Conservation (phyloP, 1,140 invertebrate species). For the Lepidurus apus region DNA sequence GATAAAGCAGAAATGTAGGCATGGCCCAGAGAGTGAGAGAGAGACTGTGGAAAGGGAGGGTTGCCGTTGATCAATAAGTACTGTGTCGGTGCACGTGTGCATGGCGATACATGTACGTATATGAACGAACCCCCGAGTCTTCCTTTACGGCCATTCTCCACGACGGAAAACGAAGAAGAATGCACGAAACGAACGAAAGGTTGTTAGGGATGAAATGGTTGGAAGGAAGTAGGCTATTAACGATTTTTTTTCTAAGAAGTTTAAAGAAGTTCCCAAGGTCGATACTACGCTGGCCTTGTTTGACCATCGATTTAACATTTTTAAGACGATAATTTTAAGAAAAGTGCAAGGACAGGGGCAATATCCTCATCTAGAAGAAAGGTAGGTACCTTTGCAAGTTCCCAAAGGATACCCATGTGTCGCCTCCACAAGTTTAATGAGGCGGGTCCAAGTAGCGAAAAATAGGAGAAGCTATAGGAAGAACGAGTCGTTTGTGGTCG, state of each 20-base stretch:
- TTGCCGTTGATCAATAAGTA: constrained; percentile 19
- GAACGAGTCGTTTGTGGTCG: neutral
- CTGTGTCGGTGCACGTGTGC: neutral
- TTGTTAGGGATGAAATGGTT: constrained; percentile 6
- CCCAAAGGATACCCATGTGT: neutral
- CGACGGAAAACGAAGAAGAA: neutral
- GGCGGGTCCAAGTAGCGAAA: neutral
- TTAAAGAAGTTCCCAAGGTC: no score
- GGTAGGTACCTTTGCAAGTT: no score
- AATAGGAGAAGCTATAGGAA: neutral
- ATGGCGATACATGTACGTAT: constrained; percentile 10
- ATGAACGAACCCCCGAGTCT: neutral
- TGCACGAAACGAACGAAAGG: neutral
- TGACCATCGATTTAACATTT: neutral
- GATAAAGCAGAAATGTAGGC: neutral
- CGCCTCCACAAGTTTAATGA: neutral
- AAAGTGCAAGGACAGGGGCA: no score
- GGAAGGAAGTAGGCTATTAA: neutral
- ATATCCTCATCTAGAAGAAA: no score
- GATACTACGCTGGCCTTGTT: neutral
- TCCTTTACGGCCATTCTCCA: neutral
- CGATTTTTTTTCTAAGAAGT: neutral
- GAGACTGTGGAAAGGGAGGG: neutral
- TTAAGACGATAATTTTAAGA: no score
- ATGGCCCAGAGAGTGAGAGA: neutral